Evolutionary conservation across 2,113 vertebrate genomes (phyloP).

Genomic region (Myotis davidii): DNA sequence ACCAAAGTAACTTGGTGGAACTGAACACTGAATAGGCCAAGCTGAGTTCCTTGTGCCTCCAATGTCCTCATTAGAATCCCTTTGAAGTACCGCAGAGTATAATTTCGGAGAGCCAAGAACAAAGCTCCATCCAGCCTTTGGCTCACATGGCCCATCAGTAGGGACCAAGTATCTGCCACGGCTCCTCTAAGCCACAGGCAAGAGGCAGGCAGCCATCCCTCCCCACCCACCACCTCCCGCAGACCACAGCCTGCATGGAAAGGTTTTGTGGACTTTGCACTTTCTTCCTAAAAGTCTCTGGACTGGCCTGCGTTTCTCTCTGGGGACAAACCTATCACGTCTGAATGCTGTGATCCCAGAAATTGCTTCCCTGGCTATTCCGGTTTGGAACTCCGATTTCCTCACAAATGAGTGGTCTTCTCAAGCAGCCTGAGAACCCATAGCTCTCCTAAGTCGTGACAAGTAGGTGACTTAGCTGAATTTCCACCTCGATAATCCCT

Average conservation of each 20-base stretch:
- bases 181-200: constrained; percentile 60
- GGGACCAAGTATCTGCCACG: neutral
- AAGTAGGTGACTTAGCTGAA: neutral
- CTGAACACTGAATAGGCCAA: neutral
- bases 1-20: neutral
- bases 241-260: neutral
- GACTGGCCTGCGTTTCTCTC: neutral
- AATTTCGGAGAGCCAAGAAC: constrained; percentile 65
- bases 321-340: neutral
- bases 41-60: neutral
- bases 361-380: neutral
- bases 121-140: neutral
- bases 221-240: neutral
- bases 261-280: constrained; percentile 48
- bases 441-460: neutral
- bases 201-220: neutral
- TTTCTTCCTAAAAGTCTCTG: constrained; percentile 8
- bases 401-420: neutral
- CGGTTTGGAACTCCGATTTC: neutral
- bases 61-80: constrained; percentile 3
- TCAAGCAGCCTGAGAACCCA: neutral
- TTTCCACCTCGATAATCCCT: neutral
- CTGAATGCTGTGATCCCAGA: constrained; percentile 20
- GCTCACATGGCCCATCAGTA: neutral
- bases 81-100: constrained; percentile 54